Evolutionary conservation across 1,140 invertebrate genomes (phyloP).

Genomic region (Trachelipus rathkii): DNA sequence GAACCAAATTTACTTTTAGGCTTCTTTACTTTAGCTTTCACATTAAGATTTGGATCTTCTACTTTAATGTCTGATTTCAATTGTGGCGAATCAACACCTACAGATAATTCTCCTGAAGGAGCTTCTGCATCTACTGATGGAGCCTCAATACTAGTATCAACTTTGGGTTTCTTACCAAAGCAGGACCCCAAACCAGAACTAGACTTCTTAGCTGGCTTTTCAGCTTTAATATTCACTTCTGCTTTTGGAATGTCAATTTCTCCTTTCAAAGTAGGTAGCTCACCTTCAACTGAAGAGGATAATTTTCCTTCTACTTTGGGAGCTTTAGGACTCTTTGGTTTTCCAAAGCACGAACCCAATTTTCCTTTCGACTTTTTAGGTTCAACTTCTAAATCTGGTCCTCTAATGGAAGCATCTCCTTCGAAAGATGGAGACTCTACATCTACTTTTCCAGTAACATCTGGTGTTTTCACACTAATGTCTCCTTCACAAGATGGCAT

Average conservation of each 20-base stretch:
- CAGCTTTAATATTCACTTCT: conserved; percentile 20
- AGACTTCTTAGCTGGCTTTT: conserved; percentile 14
- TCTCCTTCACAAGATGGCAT: neutral
- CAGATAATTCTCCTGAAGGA: conserved; percentile 12
- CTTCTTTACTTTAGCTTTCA: conserved; percentile 14
- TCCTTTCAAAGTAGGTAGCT: conserved; percentile 10
- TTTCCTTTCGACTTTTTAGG: conserved; percentile 26
- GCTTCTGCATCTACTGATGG: conserved; percentile 25
- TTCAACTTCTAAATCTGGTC: conserved; percentile 30
- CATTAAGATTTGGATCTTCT: neutral
- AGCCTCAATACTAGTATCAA: neutral
- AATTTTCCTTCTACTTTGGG: conserved; percentile 19
- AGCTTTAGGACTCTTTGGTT: neutral
- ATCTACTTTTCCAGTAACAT: neutral
- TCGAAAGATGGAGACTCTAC: neutral
- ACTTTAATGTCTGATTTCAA: neutral
- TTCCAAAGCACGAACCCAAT: conserved; percentile 35
- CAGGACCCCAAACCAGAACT: conserved; percentile 30
- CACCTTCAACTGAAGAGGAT: conserved; percentile 23
- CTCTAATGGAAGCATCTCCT: conserved; percentile 17
- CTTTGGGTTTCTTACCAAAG: conserved; percentile 23
- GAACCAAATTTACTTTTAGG: conserved; percentile 20
- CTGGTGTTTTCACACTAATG: conserved; percentile 18
- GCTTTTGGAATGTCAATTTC: neutral
- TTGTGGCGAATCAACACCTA: conserved; percentile 14